phyloP scores from a whole-genome alignment of 2,888 invertebrate genomes.

The Caradrina clavipalpis region DNA sequence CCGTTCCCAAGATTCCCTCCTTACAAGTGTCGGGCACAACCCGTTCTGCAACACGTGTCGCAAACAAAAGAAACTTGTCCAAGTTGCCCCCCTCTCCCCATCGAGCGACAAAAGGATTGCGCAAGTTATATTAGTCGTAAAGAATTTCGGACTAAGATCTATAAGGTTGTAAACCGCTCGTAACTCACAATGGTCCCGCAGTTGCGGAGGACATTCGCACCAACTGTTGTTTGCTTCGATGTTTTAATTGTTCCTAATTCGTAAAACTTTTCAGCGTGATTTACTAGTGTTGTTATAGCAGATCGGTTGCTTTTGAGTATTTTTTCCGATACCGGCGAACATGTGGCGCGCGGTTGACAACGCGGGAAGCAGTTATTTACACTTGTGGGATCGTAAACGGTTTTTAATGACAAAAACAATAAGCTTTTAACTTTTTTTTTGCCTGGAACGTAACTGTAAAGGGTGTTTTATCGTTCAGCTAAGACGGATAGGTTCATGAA shows the following conservation, averaged over 20 bases:
- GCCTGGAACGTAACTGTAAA: conserved; percentile 46
- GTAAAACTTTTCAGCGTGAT: conserved; percentile 88
- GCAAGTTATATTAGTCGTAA: conserved; percentile 90
- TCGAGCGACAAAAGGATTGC: conserved; percentile 88
- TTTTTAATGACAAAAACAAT: conserved; percentile 75
- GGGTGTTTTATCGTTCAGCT: conserved; percentile 55
- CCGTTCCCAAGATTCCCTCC: conserved; percentile 79
- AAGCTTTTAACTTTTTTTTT: conserved; percentile 58
- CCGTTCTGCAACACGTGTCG: conserved; percentile 90
- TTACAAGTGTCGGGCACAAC: conserved; percentile 88
- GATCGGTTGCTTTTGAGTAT: conserved; percentile 76
- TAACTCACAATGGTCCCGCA: conserved; percentile 89
- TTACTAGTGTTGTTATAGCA: conserved; percentile 85
- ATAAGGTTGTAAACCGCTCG: conserved; percentile 87
- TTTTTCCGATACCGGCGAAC: conserved; percentile 71
- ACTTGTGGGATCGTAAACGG: conserved; percentile 77
- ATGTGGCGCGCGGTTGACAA: conserved; percentile 70
- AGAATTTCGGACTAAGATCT: conserved; percentile 90
- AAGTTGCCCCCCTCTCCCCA: conserved; percentile 76
- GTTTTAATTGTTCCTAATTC: conserved; percentile 90
- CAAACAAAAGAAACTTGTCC: conserved; percentile 89
- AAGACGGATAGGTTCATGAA: conserved; percentile 59
- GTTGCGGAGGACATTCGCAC: conserved; percentile 88
- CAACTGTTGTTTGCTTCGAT: conserved; percentile 90
- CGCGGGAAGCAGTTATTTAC: conserved; percentile 76